phyloP scores from a whole-genome alignment of 2,797 vertebrate genomes.

The Iguana delicatissima region DNA sequence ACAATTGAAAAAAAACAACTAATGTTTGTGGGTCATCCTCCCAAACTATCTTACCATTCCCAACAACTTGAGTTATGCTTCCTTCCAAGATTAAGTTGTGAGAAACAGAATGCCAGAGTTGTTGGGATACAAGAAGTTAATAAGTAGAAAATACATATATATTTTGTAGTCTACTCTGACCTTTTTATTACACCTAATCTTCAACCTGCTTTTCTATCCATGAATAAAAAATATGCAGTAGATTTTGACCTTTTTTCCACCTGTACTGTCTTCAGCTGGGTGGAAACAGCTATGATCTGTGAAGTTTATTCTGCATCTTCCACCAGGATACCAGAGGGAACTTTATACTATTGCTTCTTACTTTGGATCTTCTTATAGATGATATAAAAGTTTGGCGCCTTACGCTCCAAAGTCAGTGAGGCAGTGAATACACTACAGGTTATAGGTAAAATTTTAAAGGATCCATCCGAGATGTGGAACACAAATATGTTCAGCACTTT shows the following conservation, averaged over 20 bases:
- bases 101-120: neutral
- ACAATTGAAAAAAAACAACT: neutral
- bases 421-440: no score
- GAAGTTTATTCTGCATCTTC: neutral
- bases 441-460: no score
- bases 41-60: neutral
- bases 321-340: neutral
- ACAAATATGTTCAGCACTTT: no score
- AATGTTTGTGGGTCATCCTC: neutral
- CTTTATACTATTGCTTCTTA: neutral
- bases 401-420: no score
- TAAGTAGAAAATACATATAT: no score
- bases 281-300: neutral
- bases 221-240: neutral
- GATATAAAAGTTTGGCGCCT: no score
- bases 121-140: neutral
- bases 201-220: neutral
- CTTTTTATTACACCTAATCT: neutral
- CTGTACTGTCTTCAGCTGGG: neutral
- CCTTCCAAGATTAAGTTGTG: neutral
- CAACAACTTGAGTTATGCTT: neutral
- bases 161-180: neutral
- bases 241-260: neutral
- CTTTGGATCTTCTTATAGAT: neutral
- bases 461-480: no score